These are phyloP conservation scores for Aptenodytes forsteri DNA, from an alignment of 2,113 vertebrate genomes.

Conservation along the genomic window DNA sequence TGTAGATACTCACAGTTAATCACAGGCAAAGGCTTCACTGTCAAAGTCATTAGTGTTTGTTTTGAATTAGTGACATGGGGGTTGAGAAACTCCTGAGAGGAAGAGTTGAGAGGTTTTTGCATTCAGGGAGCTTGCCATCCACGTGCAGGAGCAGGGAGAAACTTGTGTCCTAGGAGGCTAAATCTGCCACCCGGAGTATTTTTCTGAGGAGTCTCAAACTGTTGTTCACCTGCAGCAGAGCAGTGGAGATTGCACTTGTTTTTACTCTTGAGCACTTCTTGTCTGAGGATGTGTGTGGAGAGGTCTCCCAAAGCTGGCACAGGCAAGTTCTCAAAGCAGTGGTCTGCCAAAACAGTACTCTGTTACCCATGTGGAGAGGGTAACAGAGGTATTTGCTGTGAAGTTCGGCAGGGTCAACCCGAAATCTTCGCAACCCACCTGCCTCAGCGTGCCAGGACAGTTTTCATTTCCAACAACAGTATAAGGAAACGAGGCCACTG, in stretches of 20 bases:
- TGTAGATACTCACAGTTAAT: not conserved
- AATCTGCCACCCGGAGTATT: not conserved
- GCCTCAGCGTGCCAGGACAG: not conserved
- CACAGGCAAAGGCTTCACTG: not conserved
- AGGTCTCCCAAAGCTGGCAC: not conserved
- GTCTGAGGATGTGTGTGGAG: not conserved
- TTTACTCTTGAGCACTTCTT: not conserved
- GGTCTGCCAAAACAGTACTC: not conserved
- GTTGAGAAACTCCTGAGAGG: not conserved
- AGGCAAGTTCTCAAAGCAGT: not conserved
- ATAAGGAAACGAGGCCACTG: not conserved
- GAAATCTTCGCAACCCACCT: not conserved
- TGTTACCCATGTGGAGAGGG: rapidly evolving
- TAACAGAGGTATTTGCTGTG: not conserved
- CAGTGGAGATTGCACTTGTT: not conserved
- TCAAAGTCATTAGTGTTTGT: not conserved
- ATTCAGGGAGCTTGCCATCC: not conserved
- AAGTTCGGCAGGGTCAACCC: not conserved
- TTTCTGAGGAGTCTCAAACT: not conserved
- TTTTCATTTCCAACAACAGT: not conserved
- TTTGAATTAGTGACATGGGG: not conserved
- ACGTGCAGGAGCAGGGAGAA: rapidly evolving
- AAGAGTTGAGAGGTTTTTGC: not conserved
- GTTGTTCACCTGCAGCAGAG: not conserved
- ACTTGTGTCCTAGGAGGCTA: not conserved